Conservation (phyloP, 2,797 vertebrate species). For the Neostethus bicornis region DNA sequence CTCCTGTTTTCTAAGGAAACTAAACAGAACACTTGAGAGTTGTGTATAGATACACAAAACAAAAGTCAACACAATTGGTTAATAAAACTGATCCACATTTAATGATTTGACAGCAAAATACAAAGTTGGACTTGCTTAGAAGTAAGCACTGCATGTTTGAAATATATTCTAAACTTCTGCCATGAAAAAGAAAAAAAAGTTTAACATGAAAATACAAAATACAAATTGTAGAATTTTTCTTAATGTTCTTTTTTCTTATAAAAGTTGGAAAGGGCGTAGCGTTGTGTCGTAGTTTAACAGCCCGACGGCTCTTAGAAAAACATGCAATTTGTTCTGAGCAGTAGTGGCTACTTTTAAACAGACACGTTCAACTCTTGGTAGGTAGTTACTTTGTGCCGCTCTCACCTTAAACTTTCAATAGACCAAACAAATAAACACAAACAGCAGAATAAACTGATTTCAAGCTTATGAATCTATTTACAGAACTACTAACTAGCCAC, state of each 20-base stretch:
- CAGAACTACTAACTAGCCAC: slow-evolving; percentile 52
- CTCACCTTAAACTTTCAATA: slow-evolving; percentile 34
- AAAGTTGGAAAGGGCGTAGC: slow-evolving; percentile 38
- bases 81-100: slow-evolving; percentile 75
- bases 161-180: slow-evolving; percentile 30
- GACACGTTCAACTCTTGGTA: slow-evolving; percentile 38
- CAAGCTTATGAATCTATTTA: slow-evolving; percentile 13
- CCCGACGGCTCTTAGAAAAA: slow-evolving; percentile 52
- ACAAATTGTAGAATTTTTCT: slow-evolving; percentile 42
- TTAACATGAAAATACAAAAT: slow-evolving; percentile 34
- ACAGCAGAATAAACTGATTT: slow-evolving; percentile 20
- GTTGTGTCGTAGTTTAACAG: slow-evolving; percentile 31
- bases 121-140: slow-evolving; percentile 60
- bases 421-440: slow-evolving; percentile 29
- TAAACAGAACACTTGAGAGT: not conserved
- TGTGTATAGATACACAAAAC: slow-evolving; percentile 29
- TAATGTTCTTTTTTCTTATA: slow-evolving; percentile 26
- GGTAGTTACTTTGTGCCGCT: slow-evolving; percentile 20
- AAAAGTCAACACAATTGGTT: slow-evolving; percentile 53
- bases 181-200: slow-evolving; percentile 38
- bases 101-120: slow-evolving; percentile 72
- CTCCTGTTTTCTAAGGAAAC: not conserved
- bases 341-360: slow-evolving; percentile 21
- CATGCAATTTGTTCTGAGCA: slow-evolving; percentile 51
- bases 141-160: slow-evolving; percentile 33